These are phyloP conservation scores for Tenualosa thibaudeaui DNA, from an alignment of 2,797 vertebrate species.

Conservation along the genomic window DNA sequence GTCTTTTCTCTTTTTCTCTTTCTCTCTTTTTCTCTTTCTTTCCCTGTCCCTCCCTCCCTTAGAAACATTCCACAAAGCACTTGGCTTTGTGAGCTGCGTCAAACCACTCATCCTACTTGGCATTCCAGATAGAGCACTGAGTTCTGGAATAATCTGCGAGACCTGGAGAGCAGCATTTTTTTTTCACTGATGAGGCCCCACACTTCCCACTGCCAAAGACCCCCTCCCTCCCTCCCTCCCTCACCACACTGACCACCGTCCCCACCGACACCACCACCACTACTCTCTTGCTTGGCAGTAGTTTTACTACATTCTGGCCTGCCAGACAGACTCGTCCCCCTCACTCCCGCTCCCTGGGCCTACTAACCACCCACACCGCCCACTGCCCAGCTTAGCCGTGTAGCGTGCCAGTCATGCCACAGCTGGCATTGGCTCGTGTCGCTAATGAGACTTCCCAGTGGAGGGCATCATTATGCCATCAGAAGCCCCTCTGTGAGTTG, in stretches of 20 bases:
- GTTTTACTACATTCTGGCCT: neutral
- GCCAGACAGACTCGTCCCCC: neutral
- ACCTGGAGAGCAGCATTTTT: neutral
- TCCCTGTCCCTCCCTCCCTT: neutral
- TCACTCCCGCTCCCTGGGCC: neutral
- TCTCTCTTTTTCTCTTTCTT: neutral
- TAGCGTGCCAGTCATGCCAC: neutral
- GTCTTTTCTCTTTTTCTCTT: neutral
- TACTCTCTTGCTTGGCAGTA: conserved; percentile 16
- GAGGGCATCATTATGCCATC: neutral
- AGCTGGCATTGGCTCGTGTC: neutral
- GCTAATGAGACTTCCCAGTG: conserved; percentile 1
- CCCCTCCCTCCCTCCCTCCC: neutral
- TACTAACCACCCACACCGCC: neutral
- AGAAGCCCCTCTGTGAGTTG: neutral
- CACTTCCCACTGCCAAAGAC: conserved; percentile 12
- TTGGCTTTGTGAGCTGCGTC: conserved; percentile 10
- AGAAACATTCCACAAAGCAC: neutral
- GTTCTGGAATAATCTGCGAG: conserved; percentile 18
- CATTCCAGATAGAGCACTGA: conserved; percentile 7
- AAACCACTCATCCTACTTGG: conserved; percentile 17
- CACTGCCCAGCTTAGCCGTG: neutral
- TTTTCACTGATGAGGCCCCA: neutral
- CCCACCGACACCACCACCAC: neutral
- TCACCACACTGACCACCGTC: too few species aligned